These are phyloP conservation scores for Idaea straminata DNA, from an alignment of 2,888 invertebrate species.

Conservation along the genomic window DNA sequence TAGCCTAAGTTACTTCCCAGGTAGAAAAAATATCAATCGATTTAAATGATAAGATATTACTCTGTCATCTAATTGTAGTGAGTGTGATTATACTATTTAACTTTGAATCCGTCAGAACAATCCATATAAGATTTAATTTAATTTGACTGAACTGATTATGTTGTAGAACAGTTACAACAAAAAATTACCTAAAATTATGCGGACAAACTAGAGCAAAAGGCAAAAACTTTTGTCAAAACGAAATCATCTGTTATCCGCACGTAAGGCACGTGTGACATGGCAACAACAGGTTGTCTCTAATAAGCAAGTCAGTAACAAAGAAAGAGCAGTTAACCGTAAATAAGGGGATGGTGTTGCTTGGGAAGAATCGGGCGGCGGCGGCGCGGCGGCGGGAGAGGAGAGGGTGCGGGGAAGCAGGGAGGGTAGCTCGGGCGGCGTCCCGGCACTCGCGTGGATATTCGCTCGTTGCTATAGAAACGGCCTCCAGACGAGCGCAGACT, in stretches of 20 bases:
- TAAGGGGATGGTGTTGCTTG: conserved; percentile 31
- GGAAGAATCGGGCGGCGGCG: conserved; percentile 21
- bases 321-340: conserved; percentile 32
- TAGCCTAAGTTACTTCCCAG: too few relatives aligned
- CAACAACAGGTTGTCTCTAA: conserved; percentile 48
- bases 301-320: conserved; percentile 28
- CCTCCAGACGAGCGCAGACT: conserved; percentile 59
- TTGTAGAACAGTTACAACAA: background rate
- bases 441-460: conserved; percentile 44
- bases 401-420: conserved; percentile 16
- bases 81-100: background rate
- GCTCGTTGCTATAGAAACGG: conserved; percentile 70
- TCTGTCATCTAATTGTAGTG: too few relatives aligned
- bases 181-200: background rate
- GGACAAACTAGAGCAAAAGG: background rate
- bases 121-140: background rate
- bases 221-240: background rate
- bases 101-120: background rate
- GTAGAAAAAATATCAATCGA: too few relatives aligned
- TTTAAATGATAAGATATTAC: too few relatives aligned
- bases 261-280: conserved; percentile 29
- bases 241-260: background rate
- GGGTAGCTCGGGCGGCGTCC: conserved; percentile 34
- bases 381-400: conserved; percentile 21
- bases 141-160: background rate